Base-by-base conservation (phyloP, 2,888 invertebrate genomes). In the Acleris holmiana region DNA sequence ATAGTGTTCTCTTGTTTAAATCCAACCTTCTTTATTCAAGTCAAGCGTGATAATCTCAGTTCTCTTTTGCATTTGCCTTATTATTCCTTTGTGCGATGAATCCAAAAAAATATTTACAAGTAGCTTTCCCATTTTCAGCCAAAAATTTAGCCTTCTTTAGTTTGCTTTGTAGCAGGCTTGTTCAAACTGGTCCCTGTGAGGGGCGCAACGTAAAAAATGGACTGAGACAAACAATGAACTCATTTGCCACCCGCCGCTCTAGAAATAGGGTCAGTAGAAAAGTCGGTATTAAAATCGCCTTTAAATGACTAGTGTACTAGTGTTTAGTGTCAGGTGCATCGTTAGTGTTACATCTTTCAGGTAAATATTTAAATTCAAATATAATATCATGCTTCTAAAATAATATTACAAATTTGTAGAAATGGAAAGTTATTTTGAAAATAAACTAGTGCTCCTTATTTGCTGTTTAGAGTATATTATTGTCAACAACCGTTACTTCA, bases 191-290 rank as follows among this genome's bases (percentile, higher is more conserved):
- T 46, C 48, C 19, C 58, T 29, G 53, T 58, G 64, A 54, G 29
- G 64, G 64, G 55, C 13, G 54, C 18, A 10, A 55, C 71, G 62
- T 68, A 73, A 82, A 83, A 82, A 82, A 75, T 68, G 66, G 63
- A 54, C 61, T 53, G 48, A 68, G 59, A 72, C 74, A 78, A 82
- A 83, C 81, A 84, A 81, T 79, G 76, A 77, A 80, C 80, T 82
- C 83, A 83, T 85, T 84, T 80, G 74, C 76, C 75, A 71, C 78
- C 74, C 76, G 73, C 74, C 71, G 76, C 68, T 72, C 61, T 44
- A 67, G 62, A 61, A 71, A 74, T 74, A 75, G 72, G 73, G 78
- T 77, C 77, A 72, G 72, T 74, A 77, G 72, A 55, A 76, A 61
- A 56, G 61, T 66, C 62, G 64, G 61, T 71, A 77, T 80, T 76